Base-by-base conservation (phyloP, 30 jellyfish, hydroid and myxozoan genomes). In the Aurelia aurita region DNA sequence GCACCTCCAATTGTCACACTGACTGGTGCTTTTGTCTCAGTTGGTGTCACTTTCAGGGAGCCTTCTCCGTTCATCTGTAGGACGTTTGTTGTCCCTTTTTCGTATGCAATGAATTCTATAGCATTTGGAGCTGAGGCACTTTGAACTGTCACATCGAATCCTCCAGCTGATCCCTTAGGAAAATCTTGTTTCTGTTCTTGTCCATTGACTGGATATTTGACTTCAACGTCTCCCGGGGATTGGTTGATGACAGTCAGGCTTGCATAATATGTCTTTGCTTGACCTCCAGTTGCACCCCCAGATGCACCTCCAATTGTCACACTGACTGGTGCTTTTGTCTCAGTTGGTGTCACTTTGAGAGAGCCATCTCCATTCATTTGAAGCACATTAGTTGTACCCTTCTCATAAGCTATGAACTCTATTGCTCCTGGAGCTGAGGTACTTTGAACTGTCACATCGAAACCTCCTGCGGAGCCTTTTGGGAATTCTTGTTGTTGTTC, bases 61-160 rank as follows among this genome's bases (percentile, higher is more conserved):
- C 80, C 79, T 58, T 86, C 66, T 7, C 98, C 98, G 72, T 91
- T 91, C 66, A 91, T 45, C 28, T 39, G 31, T 34, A 91, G 78
- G 23, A 67, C 22, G 9, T 80, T 88, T 65, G 69, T 45, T 8
- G 95, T 91, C 19, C 82, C 87, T 19, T 85, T 77, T 43, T 91
- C 86, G 70, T 51, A 71, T 14, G 97, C 98, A 51, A 51, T 91
- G 84, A 86, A 91, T 26, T 58, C 88, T 55, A 87, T 80, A 27
- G 46, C 46, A 3, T 7, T 0, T 3, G 84, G 69, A 18, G 58
- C 93, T 0, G 98, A 97, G 11, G 39, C 64, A 0, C 43, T 68
- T 22, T 55, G 91, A 61, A 91, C 65, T 15, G 84, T 93, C 34
- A 72, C 69, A 23, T 87, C 97, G 28, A 91, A 63, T 35, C 46